Evolutionary conservation across 1,140 invertebrate species (phyloP).

Genomic region (Neodiprion lecontei): DNA sequence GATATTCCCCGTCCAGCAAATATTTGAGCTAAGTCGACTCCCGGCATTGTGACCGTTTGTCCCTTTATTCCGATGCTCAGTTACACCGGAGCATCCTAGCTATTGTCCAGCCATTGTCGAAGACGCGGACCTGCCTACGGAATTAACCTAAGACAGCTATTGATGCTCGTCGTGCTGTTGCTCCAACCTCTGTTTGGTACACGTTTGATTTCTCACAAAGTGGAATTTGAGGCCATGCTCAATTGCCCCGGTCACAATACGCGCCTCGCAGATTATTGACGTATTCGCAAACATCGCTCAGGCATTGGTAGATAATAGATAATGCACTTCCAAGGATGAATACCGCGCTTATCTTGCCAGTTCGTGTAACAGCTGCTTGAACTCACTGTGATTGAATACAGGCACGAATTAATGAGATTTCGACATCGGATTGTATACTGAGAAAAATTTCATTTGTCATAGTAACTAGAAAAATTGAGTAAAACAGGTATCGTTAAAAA

Average conservation of each 20-base stretch:
- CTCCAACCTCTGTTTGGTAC: too few relatives aligned
- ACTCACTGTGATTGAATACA: too few relatives aligned
- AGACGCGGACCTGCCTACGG: background rate
- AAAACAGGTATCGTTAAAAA: too few relatives aligned
- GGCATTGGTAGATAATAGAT: background rate
- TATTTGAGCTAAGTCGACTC: constrained; percentile 17
- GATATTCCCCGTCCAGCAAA: background rate
- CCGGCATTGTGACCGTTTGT: background rate
- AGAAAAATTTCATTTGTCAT: too few relatives aligned
- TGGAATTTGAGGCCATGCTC: constrained; percentile 20
- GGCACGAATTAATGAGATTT: too few relatives aligned
- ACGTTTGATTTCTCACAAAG: background rate
- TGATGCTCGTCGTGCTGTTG: too few relatives aligned
- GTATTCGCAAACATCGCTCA: background rate
- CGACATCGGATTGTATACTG: too few relatives aligned
- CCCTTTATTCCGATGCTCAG: background rate
- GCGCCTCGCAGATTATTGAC: background rate
- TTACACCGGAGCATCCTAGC: too few relatives aligned
- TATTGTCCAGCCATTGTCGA: background rate
- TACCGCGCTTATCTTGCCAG: too few relatives aligned
- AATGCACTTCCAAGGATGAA: background rate
- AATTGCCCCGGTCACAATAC: constrained; percentile 21
- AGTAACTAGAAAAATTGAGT: too few relatives aligned
- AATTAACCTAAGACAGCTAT: background rate
- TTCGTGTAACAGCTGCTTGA: too few relatives aligned